These are phyloP conservation scores for Rissa tridactyla DNA, from an alignment of 2,113 vertebrate species.

Conservation along the genomic window DNA sequence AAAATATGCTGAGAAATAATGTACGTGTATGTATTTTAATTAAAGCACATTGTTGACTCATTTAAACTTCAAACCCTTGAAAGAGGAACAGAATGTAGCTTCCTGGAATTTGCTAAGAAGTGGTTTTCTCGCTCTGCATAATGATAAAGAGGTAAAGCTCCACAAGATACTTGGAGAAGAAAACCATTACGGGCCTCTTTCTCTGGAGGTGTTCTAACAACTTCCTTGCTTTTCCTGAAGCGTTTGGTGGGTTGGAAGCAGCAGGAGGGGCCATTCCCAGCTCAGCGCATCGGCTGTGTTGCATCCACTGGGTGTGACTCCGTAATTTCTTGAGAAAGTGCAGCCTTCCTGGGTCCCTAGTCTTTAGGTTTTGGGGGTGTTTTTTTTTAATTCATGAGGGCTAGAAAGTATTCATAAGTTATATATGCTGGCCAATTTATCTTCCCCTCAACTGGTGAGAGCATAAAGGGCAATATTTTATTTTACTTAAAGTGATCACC, in stretches of 20 bases:
- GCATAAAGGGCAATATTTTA: background rate
- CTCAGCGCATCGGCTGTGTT: background rate
- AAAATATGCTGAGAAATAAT: background rate
- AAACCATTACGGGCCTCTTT: background rate
- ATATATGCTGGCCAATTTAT: background rate
- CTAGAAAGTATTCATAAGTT: background rate
- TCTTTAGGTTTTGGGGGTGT: background rate
- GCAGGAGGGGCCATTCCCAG: background rate
- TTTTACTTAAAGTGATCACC: background rate
- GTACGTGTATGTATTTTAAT: background rate
- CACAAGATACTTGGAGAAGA: background rate
- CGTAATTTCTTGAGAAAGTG: background rate
- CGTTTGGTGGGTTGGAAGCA: background rate
- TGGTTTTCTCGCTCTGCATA: background rate
- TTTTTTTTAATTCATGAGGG: background rate
- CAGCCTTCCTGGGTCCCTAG: background rate
- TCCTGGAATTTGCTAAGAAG: background rate
- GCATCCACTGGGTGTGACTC: background rate
- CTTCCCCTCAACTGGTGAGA: background rate
- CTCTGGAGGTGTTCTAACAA: background rate
- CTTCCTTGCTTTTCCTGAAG: background rate
- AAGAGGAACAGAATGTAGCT: background rate
- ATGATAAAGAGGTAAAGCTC: background rate
- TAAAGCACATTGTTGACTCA: background rate
- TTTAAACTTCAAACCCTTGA: background rate